phyloP scores from a whole-genome alignment of 2,888 invertebrate genomes.

The Epinotia bilunana region DNA sequence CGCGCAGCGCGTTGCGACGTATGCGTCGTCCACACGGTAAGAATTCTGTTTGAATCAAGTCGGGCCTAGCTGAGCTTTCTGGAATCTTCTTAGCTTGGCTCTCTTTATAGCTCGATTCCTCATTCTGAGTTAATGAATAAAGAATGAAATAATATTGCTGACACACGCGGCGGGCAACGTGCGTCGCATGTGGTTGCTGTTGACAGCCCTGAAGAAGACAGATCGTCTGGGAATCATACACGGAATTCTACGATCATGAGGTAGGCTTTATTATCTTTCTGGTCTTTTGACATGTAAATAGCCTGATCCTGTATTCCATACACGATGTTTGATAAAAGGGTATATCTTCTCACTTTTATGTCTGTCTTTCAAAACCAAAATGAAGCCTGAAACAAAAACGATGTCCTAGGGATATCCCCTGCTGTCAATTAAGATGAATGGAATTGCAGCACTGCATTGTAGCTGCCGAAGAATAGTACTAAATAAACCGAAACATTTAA shows the following conservation, averaged over 20 bases:
- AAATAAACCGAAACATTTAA: constrained; percentile 8
- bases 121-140: constrained; percentile 19
- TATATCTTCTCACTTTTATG: not conserved
- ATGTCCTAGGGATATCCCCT: not conserved
- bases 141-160: constrained; percentile 49
- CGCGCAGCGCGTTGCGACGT: too few relatives aligned
- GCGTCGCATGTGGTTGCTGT: constrained; percentile 67
- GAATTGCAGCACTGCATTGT: not conserved
- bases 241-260: not conserved
- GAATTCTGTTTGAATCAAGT: too few relatives aligned
- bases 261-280: too few relatives aligned
- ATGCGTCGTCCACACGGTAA: too few relatives aligned
- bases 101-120: too few relatives aligned
- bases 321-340: too few relatives aligned
- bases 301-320: too few relatives aligned
- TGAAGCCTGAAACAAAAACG: not conserved
- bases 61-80: too few relatives aligned
- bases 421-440: not conserved
- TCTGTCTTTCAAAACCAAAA: too few relatives aligned
- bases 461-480: not conserved
- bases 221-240: constrained; percentile 58
- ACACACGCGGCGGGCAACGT: constrained; percentile 68
- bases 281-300: too few relatives aligned
- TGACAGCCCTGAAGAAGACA: constrained; percentile 75
- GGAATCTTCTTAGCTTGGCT: too few relatives aligned